phyloP scores from a whole-genome alignment of 2,797 vertebrate species.

The Coregonus suidteri region DNA sequence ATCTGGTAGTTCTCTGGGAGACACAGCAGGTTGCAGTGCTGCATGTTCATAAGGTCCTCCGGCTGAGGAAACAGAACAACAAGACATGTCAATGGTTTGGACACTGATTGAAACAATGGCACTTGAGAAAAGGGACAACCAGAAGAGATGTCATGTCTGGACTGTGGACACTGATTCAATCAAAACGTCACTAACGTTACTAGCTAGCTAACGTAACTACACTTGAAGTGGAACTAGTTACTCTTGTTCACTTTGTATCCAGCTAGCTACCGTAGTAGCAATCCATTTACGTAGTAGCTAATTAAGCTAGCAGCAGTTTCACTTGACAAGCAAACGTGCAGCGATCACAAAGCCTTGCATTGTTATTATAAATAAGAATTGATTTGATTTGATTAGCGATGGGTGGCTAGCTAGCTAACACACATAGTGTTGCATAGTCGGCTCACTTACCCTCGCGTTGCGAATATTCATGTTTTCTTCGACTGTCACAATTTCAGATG shows the following conservation, averaged over 20 bases:
- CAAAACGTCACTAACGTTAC: too few species aligned
- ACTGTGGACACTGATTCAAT: too few species aligned
- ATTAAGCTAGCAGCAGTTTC: not conserved
- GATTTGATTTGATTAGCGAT: not conserved
- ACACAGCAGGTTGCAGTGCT: constrained; percentile 93
- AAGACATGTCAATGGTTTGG: not conserved
- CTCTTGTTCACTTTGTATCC: too few species aligned
- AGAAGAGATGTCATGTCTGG: too few species aligned
- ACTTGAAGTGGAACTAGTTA: too few species aligned
- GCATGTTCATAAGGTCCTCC: constrained; percentile 96
- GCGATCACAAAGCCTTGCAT: not conserved
- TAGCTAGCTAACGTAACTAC: too few species aligned
- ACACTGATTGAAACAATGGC: not conserved
- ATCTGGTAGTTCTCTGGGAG: constrained; percentile 95
- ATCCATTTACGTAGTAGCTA: constrained; percentile 37
- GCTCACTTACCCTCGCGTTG: constrained; percentile 84
- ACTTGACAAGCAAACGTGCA: not conserved
- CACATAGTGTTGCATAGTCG: constrained; percentile 30
- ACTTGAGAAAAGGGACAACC: not conserved
- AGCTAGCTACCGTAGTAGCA: too few species aligned
- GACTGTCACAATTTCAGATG: not conserved
- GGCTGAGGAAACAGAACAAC: constrained; percentile 69
- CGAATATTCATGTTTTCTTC: constrained; percentile 84
- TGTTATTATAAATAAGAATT: not conserved
- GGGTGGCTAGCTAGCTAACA: not conserved